phyloP scores from a whole-genome alignment of 1,140 invertebrate species.

The Cylas formicarius region DNA sequence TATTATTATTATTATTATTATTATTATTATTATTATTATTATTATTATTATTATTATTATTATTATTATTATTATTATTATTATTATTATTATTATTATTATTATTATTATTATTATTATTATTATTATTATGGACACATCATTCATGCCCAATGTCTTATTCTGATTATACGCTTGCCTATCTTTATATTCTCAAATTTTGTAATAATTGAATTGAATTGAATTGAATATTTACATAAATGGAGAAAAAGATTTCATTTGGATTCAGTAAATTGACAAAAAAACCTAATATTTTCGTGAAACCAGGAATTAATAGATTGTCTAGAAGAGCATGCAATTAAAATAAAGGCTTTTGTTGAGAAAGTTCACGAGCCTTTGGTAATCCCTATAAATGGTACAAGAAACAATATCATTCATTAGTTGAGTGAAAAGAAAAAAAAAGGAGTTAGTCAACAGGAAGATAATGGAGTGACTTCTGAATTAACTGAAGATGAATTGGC shows the following conservation, averaged over 20 bases:
- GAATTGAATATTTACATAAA: constrained; percentile 2
- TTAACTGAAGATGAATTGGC: constrained; percentile 50
- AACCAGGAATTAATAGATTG: constrained; percentile 64
- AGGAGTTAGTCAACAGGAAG: constrained; percentile 30
- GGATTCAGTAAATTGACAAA: constrained; percentile 65
- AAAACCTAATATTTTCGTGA: constrained; percentile 49
- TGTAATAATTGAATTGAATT: too few relatives aligned
- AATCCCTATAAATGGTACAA: constrained; percentile 53
- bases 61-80: too few relatives aligned
- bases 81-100: too few relatives aligned
- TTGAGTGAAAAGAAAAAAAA: constrained; percentile 27
- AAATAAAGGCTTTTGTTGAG: constrained; percentile 57
- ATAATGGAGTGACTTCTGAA: constrained; percentile 33
- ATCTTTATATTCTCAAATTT: too few relatives aligned
- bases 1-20: too few relatives aligned
- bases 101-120: too few relatives aligned
- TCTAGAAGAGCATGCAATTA: constrained; percentile 65
- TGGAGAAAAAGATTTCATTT: constrained; percentile 69
- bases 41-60: too few relatives aligned
- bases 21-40: too few relatives aligned
- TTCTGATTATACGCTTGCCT: too few relatives aligned
- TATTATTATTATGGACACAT: too few relatives aligned
- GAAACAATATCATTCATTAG: constrained; percentile 45
- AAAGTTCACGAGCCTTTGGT: constrained; percentile 49
- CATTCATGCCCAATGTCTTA: too few relatives aligned